Base-by-base conservation (phyloP, 2,888 invertebrate genomes). In the Drosophila mercatorum region DNA sequence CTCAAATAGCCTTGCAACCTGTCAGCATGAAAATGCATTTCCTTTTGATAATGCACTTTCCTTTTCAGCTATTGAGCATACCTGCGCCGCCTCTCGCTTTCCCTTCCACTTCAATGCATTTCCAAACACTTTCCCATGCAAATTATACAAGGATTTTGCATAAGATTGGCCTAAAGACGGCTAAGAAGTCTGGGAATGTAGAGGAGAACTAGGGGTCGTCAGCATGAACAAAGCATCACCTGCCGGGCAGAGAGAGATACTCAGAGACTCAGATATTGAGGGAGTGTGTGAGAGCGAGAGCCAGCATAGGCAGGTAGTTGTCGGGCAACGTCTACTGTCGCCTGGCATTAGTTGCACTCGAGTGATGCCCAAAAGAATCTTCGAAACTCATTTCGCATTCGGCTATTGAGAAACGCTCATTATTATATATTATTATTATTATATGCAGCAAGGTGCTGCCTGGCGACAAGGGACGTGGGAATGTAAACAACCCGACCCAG, bases 331-430 rank as follows among this genome's bases (percentile, higher is more conserved):
- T 82, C 84, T 67, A 74, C 88, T 81, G 60, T 70, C 80, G 61
- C 58, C 68, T 51, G 61, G 28, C 69, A 89, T 87, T 88, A 82
- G 65, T 82, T 72, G 70, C 83, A 88, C 76, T 83, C 65, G 80
- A 83, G 31, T 65, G 63, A 38, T 56, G 57, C 36, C 44, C 34
- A 41, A 72, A 68, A 53, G 61, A 56, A 69, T 59, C 63, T 80
- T 76, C 75, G 66, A 90, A 90, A 86, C 89, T 90, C 88, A 87
- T 87, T 89, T 90, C 82, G 89, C 90, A 87, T 89, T 90, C 79
- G 81, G 75, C 90, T 55, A 79, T 81, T 78, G 89, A 89, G 81
- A 75, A 72, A 75, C 69, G 57, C 84, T 90, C 89, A 84, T 87
- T 90, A 86, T 90, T 89, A 87, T 90, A 40, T 75, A 47, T 47